Percentiles rank a stretch among this genome's conserved stretches.
Evolutionary conservation across 2,888 invertebrate genomes (phyloP).

Genomic region (Caenorhabditis angaria): DNA sequence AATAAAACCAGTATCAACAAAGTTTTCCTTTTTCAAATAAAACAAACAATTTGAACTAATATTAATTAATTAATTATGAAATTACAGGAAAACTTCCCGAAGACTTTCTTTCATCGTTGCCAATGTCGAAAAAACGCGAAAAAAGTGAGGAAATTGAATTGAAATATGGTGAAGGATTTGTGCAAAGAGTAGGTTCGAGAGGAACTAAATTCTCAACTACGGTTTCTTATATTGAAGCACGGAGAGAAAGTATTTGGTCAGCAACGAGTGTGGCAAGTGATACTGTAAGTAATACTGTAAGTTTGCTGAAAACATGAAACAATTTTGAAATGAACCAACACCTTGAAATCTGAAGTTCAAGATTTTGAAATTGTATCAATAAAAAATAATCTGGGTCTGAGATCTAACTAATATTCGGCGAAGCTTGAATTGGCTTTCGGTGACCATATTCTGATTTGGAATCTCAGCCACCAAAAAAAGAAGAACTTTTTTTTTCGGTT

Average conservation of each 20-base stretch:
- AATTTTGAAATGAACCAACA: not conserved
- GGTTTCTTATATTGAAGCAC: slow-evolving; percentile 57
- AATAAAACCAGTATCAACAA: not conserved
- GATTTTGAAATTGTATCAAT: not conserved
- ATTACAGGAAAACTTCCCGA: slow-evolving; percentile 52
- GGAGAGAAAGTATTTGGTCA: slow-evolving; percentile 55
- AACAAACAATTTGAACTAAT: too few species aligned
- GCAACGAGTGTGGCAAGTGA: slow-evolving; percentile 41
- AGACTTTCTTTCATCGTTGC: slow-evolving; percentile 45
- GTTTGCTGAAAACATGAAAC: not conserved
- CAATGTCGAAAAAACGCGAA: slow-evolving; percentile 43
- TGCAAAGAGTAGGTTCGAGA: slow-evolving; percentile 57
- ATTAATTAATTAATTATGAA: too few species aligned
- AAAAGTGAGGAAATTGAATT: slow-evolving; percentile 52
- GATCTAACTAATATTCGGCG: too few species aligned
- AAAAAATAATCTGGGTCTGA: too few species aligned
- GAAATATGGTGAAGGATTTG: slow-evolving; percentile 59
- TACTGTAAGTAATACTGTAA: slow-evolving; percentile 15
- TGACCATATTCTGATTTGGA: not conserved
- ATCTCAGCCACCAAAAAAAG: not conserved
- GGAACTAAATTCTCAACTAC: slow-evolving; percentile 61
- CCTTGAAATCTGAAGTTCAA: not conserved
- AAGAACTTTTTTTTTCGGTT: not conserved
- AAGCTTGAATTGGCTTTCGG: not conserved
- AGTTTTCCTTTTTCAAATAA: too few species aligned